Conservation (phyloP, 2,888 invertebrate species). For the Steinernema scapterisci region DNA sequence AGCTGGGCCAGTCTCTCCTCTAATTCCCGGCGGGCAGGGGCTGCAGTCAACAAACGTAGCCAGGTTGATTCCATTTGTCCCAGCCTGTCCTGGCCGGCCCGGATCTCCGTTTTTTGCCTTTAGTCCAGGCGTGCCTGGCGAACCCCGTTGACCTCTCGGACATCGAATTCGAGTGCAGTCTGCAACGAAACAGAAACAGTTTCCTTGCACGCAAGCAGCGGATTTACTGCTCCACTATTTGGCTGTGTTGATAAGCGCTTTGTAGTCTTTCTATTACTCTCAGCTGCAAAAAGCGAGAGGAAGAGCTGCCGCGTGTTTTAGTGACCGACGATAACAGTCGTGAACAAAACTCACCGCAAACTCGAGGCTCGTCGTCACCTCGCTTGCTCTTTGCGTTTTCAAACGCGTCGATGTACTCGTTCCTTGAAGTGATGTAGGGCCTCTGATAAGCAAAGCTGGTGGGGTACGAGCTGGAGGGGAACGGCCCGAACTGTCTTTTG, state of each 20-base stretch:
- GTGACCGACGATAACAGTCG: too few relatives aligned
- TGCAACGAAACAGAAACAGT: background rate
- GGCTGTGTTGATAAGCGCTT: background rate
- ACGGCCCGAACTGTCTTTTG: background rate
- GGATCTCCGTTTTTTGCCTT: background rate
- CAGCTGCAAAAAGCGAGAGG: background rate
- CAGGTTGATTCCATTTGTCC: conserved; percentile 19
- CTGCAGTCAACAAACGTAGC: conserved; percentile 12
- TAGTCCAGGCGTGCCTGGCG: background rate
- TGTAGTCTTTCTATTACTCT: conserved; percentile 6
- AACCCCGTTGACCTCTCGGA: background rate
- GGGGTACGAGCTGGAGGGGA: background rate
- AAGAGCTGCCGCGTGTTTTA: background rate
- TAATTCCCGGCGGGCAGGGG: conserved; percentile 8
- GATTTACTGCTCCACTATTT: background rate
- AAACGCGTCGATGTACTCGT: background rate
- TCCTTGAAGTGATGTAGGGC: background rate
- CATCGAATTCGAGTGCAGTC: conserved; percentile 17
- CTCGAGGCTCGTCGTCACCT: background rate
- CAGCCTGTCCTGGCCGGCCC: background rate
- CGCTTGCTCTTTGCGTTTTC: conserved; percentile 1
- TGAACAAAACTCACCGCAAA: conserved; percentile 2
- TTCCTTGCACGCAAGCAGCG: background rate
- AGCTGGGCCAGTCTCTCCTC: background rate
- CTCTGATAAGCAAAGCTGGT: background rate